Evolutionary conservation across 53 echinoderm and acorn worm species (phyloP), one percentile per base, ranked within the genome.

Genomic region (Luidia sarsii): DNA sequence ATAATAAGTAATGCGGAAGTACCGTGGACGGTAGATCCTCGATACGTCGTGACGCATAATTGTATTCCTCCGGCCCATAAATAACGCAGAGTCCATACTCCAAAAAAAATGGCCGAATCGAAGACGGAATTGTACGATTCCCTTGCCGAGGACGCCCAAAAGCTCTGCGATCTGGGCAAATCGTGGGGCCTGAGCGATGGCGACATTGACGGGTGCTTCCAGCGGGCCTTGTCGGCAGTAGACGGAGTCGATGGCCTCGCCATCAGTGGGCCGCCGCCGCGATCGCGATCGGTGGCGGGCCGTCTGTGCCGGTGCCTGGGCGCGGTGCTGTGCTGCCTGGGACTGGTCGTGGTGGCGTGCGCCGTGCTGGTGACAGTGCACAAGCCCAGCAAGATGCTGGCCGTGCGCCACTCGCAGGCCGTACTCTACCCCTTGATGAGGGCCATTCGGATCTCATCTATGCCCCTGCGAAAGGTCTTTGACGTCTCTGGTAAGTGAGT

Each of bases 401-500:
- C 72, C 8, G 56, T 64, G 28, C 66, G 82, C 5, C 67, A 87
- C 25, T 21, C 86, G 0, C 82, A 87, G 34, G 28, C 56, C 16
- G 50, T 67, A 5, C 34, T 64, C 48, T 90, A 90, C 54, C 90
- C 90, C 1, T 2, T 90, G 29, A 49, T 90, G 75, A 57, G 90
- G 38, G 39, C 55, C 4, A 39, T 82, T 59, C 45, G 90, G 25
- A 59, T 82, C 30, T 25, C 68, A 19, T 75, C 90, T 21, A 48
- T 90, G 39, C 77, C 90, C 1, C 57, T 90, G 46, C 41, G 87
- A 27, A 38, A 48, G 25, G 35, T 67, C 8, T 74, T 86, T 65
- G 86, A 90, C 62, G 20, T 90, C 36, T 67, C 81, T 36, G 65
- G 90, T 90, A 74, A 82, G n/a, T n/a, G n/a, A n/a, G n/a, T n/a